Base-by-base conservation (phyloP, 2,888 invertebrate species). In the Phymatocera aterrima region DNA sequence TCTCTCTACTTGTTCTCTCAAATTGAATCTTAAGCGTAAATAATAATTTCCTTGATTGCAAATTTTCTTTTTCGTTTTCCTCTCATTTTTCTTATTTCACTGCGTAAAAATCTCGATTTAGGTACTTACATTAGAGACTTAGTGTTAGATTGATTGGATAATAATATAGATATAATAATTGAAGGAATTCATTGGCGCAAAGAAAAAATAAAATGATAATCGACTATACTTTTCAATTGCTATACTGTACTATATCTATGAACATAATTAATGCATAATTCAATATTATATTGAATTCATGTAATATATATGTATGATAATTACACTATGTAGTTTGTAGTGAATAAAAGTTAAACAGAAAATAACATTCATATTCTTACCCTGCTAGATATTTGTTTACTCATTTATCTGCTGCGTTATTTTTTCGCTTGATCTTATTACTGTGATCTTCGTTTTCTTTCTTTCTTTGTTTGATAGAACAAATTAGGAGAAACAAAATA, bases 391-490 rank as follows among this genome's bases (percentile, higher is more conserved):
- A n/a, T n/a, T n/a, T n/a, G n/a, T n/a, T n/a, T n/a, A n/a, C n/a
- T n/a, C n/a, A n/a, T n/a, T n/a, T n/a, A n/a, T n/a, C n/a, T n/a
- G n/a, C n/a, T n/a, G n/a, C n/a, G n/a, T n/a, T n/a, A n/a, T n/a
- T n/a, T n/a, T n/a, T n/a, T n/a, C n/a, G n/a, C 75, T 75, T 57
- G 57, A 40, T 75, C 15, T 57, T 75, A 40, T 57, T 57, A 75
- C 57, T 75, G 40, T 75, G 15, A 6, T 61, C n/a, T 15, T 61
- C 18, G n/a, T 61, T 57, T 8, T 57, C 3, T 10, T 48, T 48
- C 8, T n/a, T 48, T 48, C 48, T n/a, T 18, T 75, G 18, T 28
- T 15, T n/a, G 34, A 75, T 75, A 40, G 40, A 28, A 75, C 54
- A 57, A 75, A 54, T 54, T n/a, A n/a, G n/a, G n/a, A n/a, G n/a